These are phyloP conservation scores for Orius insidiosus DNA, from an alignment of 1,140 invertebrate genomes.

Conservation along the genomic window DNA sequence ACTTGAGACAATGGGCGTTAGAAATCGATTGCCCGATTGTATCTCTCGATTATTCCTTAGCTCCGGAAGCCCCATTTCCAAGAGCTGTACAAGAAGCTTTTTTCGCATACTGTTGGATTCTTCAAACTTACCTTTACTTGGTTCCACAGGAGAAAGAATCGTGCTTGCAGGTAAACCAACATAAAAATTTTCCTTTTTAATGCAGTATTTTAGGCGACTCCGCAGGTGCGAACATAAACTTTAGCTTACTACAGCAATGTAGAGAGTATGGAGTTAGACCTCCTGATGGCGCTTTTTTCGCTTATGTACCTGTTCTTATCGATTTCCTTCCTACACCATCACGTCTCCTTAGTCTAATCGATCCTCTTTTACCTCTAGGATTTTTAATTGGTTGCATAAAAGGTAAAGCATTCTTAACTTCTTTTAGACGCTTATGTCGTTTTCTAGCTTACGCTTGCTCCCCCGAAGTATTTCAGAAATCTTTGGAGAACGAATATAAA, in stretches of 20 bases:
- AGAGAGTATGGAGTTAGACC: slow-evolving; percentile 54
- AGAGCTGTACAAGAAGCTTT: slow-evolving; percentile 85
- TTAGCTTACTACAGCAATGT: slow-evolving; percentile 58
- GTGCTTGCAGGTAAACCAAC: slow-evolving; percentile 34
- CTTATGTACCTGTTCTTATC: slow-evolving; percentile 64
- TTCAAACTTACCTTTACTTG: slow-evolving; percentile 51
- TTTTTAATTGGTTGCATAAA: slow-evolving; percentile 72
- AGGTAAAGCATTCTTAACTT: slow-evolving; percentile 25
- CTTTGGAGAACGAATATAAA: not conserved
- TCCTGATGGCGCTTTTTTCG: slow-evolving; percentile 76
- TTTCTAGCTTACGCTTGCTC: slow-evolving; percentile 20
- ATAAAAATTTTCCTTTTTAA: too few species aligned
- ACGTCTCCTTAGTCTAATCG: slow-evolving; percentile 78
- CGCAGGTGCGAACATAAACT: slow-evolving; percentile 81
- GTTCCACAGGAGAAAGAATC: slow-evolving; percentile 46
- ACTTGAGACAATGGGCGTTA: slow-evolving; percentile 78
- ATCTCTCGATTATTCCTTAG: slow-evolving; percentile 89
- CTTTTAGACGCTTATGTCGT: slow-evolving; percentile 10
- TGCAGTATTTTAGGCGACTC: slow-evolving; percentile 84
- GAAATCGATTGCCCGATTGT: slow-evolving; percentile 73
- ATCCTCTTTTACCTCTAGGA: slow-evolving; percentile 86
- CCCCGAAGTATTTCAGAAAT: slow-evolving; percentile 3
- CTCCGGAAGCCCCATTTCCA: slow-evolving; percentile 75
- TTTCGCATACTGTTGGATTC: slow-evolving; percentile 85
- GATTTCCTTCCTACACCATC: slow-evolving; percentile 83